Percentiles rank a stretch among this genome's conserved stretches.
phyloP scores from a whole-genome alignment of 2,888 invertebrate genomes.

The Callyntrura guangdongensis region DNA sequence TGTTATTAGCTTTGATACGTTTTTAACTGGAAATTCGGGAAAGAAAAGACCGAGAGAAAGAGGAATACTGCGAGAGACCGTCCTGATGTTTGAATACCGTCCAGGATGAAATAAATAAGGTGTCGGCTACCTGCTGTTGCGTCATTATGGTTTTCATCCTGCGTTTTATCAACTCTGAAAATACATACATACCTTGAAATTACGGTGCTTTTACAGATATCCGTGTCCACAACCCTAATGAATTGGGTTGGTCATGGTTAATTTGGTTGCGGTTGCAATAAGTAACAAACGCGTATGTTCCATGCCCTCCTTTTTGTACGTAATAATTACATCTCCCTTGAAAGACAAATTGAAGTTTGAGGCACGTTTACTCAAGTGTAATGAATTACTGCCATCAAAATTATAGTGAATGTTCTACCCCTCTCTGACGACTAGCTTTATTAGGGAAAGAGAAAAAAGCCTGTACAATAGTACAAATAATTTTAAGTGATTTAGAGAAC shows the following conservation, averaged over 20 bases:
- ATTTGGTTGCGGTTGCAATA: slow-evolving; percentile 45
- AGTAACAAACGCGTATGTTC: neutral
- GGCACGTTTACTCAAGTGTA: neutral
- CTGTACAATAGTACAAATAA: too few species aligned
- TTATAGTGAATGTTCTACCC: too few species aligned
- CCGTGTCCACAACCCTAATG: slow-evolving; percentile 80
- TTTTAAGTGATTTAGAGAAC: too few species aligned
- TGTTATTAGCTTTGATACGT: slow-evolving; percentile 25
- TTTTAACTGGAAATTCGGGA: neutral
- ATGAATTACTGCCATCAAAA: too few species aligned
- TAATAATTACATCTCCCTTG: slow-evolving; percentile 7
- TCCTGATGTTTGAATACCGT: slow-evolving; percentile 70
- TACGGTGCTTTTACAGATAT: slow-evolving; percentile 63
- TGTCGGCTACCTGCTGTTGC: slow-evolving; percentile 80
- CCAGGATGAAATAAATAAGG: slow-evolving; percentile 78
- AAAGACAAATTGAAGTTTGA: neutral
- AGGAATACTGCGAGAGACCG: neutral
- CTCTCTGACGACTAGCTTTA: too few species aligned
- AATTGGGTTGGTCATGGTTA: slow-evolving; percentile 80
- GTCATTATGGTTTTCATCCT: slow-evolving; percentile 52
- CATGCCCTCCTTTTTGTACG: neutral
- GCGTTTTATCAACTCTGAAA: slow-evolving; percentile 42
- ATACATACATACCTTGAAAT: slow-evolving; percentile 74
- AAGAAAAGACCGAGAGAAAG: too few species aligned
- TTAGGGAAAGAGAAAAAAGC: too few species aligned